Evolutionary conservation across 1,140 invertebrate genomes (phyloP).

Genomic region (Geopemphigus sp.): DNA sequence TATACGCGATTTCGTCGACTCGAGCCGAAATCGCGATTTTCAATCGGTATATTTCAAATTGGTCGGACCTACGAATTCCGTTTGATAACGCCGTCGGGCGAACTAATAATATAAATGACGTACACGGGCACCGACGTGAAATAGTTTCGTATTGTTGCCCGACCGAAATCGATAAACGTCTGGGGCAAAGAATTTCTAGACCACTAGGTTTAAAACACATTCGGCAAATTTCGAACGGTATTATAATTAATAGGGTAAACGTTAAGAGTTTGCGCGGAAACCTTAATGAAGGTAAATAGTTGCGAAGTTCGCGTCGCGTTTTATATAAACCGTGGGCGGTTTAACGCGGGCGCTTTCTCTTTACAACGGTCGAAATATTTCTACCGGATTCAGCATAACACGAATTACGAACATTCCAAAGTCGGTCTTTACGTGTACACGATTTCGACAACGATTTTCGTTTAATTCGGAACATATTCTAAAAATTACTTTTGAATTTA

Average conservation of each 20-base stretch:
- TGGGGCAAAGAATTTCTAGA: background rate
- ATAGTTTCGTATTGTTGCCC: too few species aligned
- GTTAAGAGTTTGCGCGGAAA: background rate
- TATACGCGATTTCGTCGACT: too few species aligned
- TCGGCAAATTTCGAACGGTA: background rate
- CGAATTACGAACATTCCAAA: background rate
- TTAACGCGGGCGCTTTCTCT: background rate
- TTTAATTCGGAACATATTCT: too few species aligned
- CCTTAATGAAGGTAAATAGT: constrained; percentile 35
- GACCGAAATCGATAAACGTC: background rate
- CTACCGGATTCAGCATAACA: background rate
- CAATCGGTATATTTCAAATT: too few species aligned
- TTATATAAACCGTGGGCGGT: constrained; percentile 2
- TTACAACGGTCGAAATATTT: background rate
- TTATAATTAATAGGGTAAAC: background rate
- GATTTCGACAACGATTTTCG: background rate
- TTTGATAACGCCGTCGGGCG: too few species aligned
- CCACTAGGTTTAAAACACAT: background rate
- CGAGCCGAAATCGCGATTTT: too few species aligned
- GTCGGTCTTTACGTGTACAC: background rate
- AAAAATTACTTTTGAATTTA: too few species aligned
- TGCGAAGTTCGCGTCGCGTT: constrained; percentile 8
- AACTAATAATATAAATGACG: too few species aligned
- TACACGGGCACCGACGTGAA: too few species aligned
- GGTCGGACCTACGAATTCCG: too few species aligned